Base-by-base conservation (phyloP, 2,113 vertebrate species). In the Harpagus bidentatus region DNA sequence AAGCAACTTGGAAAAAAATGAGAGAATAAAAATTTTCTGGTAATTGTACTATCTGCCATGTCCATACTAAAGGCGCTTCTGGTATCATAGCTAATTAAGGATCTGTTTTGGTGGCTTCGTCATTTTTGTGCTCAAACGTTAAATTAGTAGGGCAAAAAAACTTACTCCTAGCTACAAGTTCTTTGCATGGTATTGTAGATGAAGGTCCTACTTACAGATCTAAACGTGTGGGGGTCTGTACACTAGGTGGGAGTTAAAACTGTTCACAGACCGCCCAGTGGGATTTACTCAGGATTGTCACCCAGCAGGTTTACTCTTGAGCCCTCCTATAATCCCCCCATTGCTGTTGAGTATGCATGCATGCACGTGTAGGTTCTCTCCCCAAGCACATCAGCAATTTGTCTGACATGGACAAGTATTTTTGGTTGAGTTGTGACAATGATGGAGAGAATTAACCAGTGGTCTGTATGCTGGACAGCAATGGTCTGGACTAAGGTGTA, bases 311-410 rank as follows among this genome's bases (percentile, higher is more conserved):
- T 82, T 53, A 55, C 26, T 72, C 58, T 38, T 48, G 28, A 78
- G 22, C 4, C 2, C 7, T 4, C 2, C 52, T 29, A 2, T 43
- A 17, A 4, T 4, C 3, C 6, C 43, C 20, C 8, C 22, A 16
- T 13, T 73, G 45, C 65, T 67, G 65, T 18, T 22, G 18, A 61
- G 19, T 11, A 12, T n/a, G 55, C 28, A 14, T 6, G 55, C 23
- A 14, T 6, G 13, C 11, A 13, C 2, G 16, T 18, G 19, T 48
- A 26, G 52, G 83, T 48, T 50, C 70, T 61, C 36, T 67, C 31
- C 59, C 61, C 16, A 66, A 48, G 13, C 36, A 53, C 19, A 42
- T 61, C n/a, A 55, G 42, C 10, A 82, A 16, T 53, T 89, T 89
- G 28, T 85, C 61, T 82, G 65, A 74, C 16, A 61, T 0, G 7